phyloP scores from a whole-genome alignment of 2,888 invertebrate species.

The Ophraella communa region DNA sequence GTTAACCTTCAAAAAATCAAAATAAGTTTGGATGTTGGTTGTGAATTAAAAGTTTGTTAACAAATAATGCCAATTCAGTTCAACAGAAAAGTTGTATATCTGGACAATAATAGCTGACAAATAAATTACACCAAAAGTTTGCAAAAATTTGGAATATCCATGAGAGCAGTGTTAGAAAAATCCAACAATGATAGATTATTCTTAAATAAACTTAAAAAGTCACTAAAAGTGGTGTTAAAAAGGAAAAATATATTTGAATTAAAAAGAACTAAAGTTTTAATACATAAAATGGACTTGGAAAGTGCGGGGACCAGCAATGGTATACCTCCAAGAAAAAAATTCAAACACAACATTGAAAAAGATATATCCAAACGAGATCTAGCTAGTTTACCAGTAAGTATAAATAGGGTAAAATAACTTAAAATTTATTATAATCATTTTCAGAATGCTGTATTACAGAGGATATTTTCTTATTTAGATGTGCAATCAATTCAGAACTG shows the following conservation, averaged over 20 bases:
- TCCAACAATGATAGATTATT: constrained; percentile 6
- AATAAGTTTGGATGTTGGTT: constrained; percentile 3
- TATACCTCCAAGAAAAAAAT: constrained; percentile 39
- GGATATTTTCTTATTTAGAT: constrained; percentile 48
- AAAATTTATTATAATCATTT: constrained; percentile 5
- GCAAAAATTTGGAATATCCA: constrained; percentile 24
- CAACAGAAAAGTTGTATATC: not conserved
- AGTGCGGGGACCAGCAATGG: constrained; percentile 25
- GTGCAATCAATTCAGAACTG: constrained; percentile 46
- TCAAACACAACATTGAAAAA: constrained; percentile 33
- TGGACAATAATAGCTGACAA: constrained; percentile 28
- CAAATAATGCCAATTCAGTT: constrained; percentile 8
- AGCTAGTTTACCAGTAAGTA: constrained; percentile 40
- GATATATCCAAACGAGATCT: constrained; percentile 34
- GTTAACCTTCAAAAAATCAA: constrained; percentile 20
- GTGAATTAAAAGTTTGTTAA: not conserved
- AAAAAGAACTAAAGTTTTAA: not conserved
- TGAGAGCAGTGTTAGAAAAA: constrained; percentile 25
- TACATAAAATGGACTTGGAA: constrained; percentile 30
- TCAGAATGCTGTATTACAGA: constrained; percentile 45
- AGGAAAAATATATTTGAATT: constrained; percentile 2
- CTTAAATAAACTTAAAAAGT: constrained; percentile 5
- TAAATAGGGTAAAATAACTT: not conserved
- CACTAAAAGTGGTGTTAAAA: constrained; percentile 10
- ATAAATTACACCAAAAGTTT: constrained; percentile 8